Percentiles rank a stretch among this genome's conserved stretches.
Evolutionary conservation across 2,113 vertebrate species (phyloP).

Genomic region (Apistogramma diplotaenia): DNA sequence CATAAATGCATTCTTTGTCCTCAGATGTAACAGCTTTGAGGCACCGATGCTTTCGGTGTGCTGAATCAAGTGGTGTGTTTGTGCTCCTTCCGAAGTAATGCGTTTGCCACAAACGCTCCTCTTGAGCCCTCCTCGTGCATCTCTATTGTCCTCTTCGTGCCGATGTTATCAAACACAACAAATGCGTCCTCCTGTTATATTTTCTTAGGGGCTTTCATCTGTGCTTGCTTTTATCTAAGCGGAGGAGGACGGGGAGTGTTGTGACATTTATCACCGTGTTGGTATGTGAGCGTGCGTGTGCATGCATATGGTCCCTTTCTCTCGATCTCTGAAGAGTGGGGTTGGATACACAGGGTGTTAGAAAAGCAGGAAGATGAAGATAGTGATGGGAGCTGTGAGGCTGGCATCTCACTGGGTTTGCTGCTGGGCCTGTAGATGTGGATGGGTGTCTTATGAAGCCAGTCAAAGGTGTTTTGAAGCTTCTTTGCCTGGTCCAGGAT

Average conservation of each 20-base stretch:
- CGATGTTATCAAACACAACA: constrained; percentile 72
- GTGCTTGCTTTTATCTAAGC: constrained; percentile 63
- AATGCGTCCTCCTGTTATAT: constrained; percentile 65
- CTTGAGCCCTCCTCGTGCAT: constrained; percentile 45
- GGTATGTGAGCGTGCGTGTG: constrained; percentile 27
- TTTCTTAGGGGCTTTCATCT: constrained; percentile 74
- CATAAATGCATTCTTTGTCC: constrained; percentile 1
- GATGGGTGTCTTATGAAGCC: not conserved
- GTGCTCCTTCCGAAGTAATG: constrained; percentile 46
- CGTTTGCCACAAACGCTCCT: constrained; percentile 46
- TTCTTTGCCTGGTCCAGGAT: not conserved
- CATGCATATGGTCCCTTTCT: constrained; percentile 21
- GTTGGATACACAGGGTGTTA: constrained; percentile 43
- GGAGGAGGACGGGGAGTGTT: constrained; percentile 45
- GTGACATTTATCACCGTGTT: constrained; percentile 69
- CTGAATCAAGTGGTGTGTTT: constrained; percentile 46
- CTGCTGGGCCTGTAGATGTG: constrained; percentile 13
- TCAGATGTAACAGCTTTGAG: not conserved
- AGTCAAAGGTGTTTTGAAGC: not conserved
- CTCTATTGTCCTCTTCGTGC: constrained; percentile 58
- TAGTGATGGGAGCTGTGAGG: constrained; percentile 30
- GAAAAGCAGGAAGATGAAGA: constrained; percentile 54
- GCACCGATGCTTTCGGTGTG: not conserved
- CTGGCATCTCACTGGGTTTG: constrained; percentile 8
- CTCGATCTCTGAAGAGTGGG: constrained; percentile 49